Conservation (phyloP, 2,888 invertebrate genomes). For the Drosophila neonasuta region DNA sequence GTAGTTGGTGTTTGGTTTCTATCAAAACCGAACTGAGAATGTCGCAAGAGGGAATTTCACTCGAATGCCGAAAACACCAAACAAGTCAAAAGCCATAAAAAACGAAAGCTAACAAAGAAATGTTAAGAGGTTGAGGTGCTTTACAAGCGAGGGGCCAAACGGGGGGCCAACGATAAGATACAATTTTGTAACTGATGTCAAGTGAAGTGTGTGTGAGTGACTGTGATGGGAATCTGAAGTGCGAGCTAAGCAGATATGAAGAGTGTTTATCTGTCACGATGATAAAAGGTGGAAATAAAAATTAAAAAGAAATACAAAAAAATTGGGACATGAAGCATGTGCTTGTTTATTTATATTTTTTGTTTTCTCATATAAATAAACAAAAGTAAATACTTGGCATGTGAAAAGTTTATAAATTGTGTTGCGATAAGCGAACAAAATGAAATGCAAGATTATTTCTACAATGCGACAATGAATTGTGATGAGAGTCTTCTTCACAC, state of each 20-base stretch:
- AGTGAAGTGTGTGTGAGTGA: slow-evolving; percentile 45
- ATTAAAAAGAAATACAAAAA: slow-evolving; percentile 29
- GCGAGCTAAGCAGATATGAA: slow-evolving; percentile 32
- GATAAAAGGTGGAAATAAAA: slow-evolving; percentile 49
- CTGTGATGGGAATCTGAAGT: slow-evolving; percentile 46
- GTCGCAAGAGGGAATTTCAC: not conserved
- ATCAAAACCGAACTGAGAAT: not conserved
- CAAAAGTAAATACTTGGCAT: slow-evolving; percentile 37
- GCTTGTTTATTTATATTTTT: slow-evolving; percentile 56
- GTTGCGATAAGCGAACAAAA: slow-evolving; percentile 7
- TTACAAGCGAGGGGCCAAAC: not conserved
- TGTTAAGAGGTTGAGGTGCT: not conserved
- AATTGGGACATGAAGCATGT: slow-evolving; percentile 45
- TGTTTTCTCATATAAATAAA: slow-evolving; percentile 22
- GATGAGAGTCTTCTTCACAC: slow-evolving; percentile 17
- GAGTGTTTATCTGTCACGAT: slow-evolving; percentile 58
- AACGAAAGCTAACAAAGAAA: slow-evolving; percentile 47
- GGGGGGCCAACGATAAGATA: slow-evolving; percentile 56
- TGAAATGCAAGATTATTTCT: slow-evolving; percentile 38
- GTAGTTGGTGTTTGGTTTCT: slow-evolving; percentile 18
- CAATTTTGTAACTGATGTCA: slow-evolving; percentile 51
- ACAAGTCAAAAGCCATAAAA: slow-evolving; percentile 21
- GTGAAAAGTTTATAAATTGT: slow-evolving; percentile 35
- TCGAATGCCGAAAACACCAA: slow-evolving; percentile 5
- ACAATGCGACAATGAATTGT: slow-evolving; percentile 22